Conservation (phyloP, 2,797 vertebrate species). For the Mus caroli region DNA sequence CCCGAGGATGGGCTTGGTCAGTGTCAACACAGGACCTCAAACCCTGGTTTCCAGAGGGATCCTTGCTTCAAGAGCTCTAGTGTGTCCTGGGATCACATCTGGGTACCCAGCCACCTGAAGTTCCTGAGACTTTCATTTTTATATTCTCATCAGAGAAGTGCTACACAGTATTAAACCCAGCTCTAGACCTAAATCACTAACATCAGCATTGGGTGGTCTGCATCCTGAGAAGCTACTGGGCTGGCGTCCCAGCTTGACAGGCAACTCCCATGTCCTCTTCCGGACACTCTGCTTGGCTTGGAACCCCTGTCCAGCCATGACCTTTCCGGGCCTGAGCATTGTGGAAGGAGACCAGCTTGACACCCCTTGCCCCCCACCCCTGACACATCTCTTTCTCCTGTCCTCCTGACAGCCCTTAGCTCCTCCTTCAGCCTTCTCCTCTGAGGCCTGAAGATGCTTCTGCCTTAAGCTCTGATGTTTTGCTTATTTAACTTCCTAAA, state of each 20-base stretch:
- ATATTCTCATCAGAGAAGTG: not conserved
- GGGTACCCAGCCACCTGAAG: not conserved
- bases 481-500: not conserved
- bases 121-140: not conserved
- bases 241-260: not conserved
- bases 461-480: slow-evolving; percentile 1
- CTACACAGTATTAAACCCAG: not conserved
- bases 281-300: not conserved
- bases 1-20: not conserved
- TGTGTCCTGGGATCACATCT: not conserved
- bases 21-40: not conserved
- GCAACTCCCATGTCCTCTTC: not conserved
- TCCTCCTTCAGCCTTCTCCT: not conserved
- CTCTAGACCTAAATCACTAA: not conserved
- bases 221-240: not conserved
- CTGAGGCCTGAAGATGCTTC: not conserved
- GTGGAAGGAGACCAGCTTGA: not conserved
- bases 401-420: not conserved
- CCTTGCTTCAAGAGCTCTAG: not conserved
- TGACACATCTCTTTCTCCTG: no score
- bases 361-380: no score
- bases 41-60: not conserved
- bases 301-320: not conserved
- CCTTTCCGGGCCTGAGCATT: not conserved
- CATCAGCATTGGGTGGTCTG: not conserved